Base-by-base conservation (phyloP, 2,888 invertebrate genomes). In the Seladonia tumulorum region DNA sequence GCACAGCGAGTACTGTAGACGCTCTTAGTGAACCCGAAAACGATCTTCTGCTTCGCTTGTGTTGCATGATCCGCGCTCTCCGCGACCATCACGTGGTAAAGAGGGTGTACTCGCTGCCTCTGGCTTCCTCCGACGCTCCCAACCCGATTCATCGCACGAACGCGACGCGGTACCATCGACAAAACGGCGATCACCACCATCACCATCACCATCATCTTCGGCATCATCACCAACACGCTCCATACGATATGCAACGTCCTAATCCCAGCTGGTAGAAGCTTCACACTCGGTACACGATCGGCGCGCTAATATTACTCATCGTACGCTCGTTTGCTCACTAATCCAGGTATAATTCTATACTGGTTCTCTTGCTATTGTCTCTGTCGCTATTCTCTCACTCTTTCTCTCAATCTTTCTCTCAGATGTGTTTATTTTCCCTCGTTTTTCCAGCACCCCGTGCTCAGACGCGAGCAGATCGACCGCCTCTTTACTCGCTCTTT, bases 31-130 rank as follows among this genome's bases (percentile, higher is more conserved):
- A 90, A 88, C 84, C 82, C 88, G 87, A 89, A 89, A 83, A 68
- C 87, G 88, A 92, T 92, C 92, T 94, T 93, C 92, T 93, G 94
- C 94, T 94, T 94, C 93, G 94, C 94, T 94, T 94, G 93, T 94
- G 94, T 95, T 95, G 95, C 95, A 95, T 95, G 94, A 94, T 87
- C 90, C 93, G 91, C 91, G 90, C 91, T 93, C 92, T 90, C 89
- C 90, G 90, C 91, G 89, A 91, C 90, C 92, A 89, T 91, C 90
- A 90, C 88, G 86, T 86, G 89, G 90, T 92, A 91, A 92, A 95
- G 95, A 95, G 95, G 94, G 95, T 95, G 93, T 95, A 95, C 94
- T 95, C 95, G 94, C 95, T 95, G 93, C 95, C 95, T 93, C 93
- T 95, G 94, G 95, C 93, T 92, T 92, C 94, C 88, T 93, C 94